Evolutionary conservation across 2,113 vertebrate species (phyloP), one percentile per base, ranked within the genome.

Genomic region (Hucho hucho): DNA sequence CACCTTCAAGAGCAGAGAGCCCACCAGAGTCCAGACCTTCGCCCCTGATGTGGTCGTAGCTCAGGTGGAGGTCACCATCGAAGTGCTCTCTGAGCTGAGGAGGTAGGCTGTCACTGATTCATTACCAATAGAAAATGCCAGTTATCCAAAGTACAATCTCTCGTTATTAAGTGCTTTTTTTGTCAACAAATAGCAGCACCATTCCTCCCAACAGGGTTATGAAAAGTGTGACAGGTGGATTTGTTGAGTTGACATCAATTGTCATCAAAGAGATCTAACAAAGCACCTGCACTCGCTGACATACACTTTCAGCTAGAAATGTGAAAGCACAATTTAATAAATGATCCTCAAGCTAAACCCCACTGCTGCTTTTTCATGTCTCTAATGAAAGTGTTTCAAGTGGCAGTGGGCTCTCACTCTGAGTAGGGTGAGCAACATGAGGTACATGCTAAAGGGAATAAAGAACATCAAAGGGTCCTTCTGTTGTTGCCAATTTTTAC

Each of bases 1-100:
- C 72, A 84, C 85, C 1, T 63, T 80, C 56, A 79, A 78, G 68
- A 89, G 83, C 73, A 78, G 84, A 64, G 86, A 84, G 56, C 76
- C 80, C 7, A 73, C 67, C 2, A 76, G 79, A 58, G 80, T 77
- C 18, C 88, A 89, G 71, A 87, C 79, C 46, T 85, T 88, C 18
- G 74, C 72, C 46, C 83, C 82, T 28, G 80, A 75, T 4, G 73
- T 73, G 26, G 24, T 58, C 1, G 73, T 61, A 11, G 16, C 29
- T 29, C 59, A 76, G 49, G 56, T 37, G 5, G 67, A 78, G 70
- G 43, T 5, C 13, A 22, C 13, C 37, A n/a, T 43, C 4, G 20
- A 69, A 69, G 66, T 24, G 4, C 37, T n/a, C 56, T 24, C 71
- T 32, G 43, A 72, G 63, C 78, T 12, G 5, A 29, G 79, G 26